phyloP scores from a whole-genome alignment of 2,888 invertebrate genomes.

The Cephus nigrinus region DNA sequence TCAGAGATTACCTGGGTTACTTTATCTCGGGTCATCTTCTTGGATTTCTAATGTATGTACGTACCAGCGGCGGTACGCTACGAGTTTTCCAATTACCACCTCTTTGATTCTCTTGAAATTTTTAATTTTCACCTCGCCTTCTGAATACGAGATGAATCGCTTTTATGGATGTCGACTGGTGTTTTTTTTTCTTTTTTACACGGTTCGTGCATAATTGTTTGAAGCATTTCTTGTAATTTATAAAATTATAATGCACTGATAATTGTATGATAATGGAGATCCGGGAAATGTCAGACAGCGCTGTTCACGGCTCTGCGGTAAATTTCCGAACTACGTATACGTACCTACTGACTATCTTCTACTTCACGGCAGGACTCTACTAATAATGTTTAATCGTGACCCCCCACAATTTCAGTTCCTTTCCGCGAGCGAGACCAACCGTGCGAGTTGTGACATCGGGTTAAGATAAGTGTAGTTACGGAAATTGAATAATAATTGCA shows the following conservation, averaged over 20 bases:
- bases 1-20: slow-evolving; percentile 31
- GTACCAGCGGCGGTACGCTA: slow-evolving; percentile 29
- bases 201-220: neutral
- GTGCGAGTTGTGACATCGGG: slow-evolving; percentile 53
- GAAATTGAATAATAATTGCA: slow-evolving; percentile 63
- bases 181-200: neutral
- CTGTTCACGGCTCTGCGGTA: neutral
- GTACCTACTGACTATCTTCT: neutral
- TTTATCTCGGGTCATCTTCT: neutral
- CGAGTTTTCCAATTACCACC: slow-evolving; percentile 14
- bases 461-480: slow-evolving; percentile 57
- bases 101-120: neutral
- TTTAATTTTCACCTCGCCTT: neutral
- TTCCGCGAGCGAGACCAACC: slow-evolving; percentile 11
- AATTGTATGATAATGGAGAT: neutral
- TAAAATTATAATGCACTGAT: neutral
- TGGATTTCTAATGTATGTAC: slow-evolving; percentile 8
- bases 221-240: neutral
- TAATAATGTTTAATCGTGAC: slow-evolving; percentile 61
- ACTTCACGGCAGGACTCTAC: slow-evolving; percentile 48
- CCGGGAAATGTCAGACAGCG: neutral
- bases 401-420: slow-evolving; percentile 21
- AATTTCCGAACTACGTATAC: neutral
- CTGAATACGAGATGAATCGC: neutral
- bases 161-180: neutral